Conservation (phyloP, 1,140 invertebrate species). For the Antheraea mylitta region DNA sequence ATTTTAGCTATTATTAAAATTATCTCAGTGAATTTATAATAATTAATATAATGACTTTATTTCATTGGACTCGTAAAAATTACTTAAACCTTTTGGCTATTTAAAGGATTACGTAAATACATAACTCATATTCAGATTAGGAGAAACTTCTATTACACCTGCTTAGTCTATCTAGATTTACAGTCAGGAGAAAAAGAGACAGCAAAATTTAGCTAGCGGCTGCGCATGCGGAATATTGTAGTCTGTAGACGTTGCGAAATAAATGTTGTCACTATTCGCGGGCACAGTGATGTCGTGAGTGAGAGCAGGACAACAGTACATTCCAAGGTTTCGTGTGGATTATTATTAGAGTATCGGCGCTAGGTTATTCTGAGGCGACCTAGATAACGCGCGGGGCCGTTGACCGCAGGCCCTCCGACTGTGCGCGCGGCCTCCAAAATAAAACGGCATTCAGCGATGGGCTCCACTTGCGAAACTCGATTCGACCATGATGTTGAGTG, state of each 20-base stretch:
- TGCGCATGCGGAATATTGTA: constrained; percentile 38
- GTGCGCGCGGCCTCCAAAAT: constrained; percentile 72
- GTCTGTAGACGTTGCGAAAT: constrained; percentile 56
- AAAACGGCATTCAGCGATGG: constrained; percentile 77
- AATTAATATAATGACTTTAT: background rate
- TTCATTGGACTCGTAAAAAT: background rate
- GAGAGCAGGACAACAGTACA: constrained; percentile 65
- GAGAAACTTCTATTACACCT: background rate
- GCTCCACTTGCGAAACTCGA: constrained; percentile 70
- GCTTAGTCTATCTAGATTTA: constrained; percentile 33
- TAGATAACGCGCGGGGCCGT: constrained; percentile 72
- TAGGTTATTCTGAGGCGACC: constrained; percentile 77
- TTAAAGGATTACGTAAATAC: background rate
- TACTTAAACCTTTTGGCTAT: background rate
- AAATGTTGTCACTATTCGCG: constrained; percentile 49
- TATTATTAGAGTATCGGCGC: constrained; percentile 78
- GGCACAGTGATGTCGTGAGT: constrained; percentile 43
- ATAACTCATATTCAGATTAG: background rate
- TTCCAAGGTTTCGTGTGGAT: constrained; percentile 65
- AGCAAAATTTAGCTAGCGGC: constrained; percentile 46
- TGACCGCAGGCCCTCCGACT: constrained; percentile 72
- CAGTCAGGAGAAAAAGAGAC: constrained; percentile 62
- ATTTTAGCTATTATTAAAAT: background rate
- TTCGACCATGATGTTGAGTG: constrained; percentile 52
- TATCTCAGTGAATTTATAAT: background rate